A percentile compares a stretch with the other conserved stretches of the same genome.
Conservation (phyloP, 2,113 vertebrate genomes). For the Protobothrops flavoviridis region DNA sequence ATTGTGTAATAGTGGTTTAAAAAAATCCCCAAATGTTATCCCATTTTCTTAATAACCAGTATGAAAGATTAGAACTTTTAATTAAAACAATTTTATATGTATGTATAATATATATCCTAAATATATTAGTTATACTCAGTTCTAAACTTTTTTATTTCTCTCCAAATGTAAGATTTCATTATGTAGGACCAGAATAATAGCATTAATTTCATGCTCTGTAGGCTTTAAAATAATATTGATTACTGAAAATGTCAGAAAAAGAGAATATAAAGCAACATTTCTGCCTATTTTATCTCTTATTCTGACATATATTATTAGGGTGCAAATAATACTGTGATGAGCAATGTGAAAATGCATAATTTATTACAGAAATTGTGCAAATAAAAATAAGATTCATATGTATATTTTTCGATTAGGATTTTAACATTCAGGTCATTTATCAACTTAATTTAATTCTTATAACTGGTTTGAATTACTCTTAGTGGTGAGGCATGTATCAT, state of each 20-base stretch:
- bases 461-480: neutral
- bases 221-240: slow-evolving; percentile 9
- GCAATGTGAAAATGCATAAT: neutral
- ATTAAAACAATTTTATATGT: neutral
- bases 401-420: neutral
- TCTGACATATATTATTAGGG: neutral
- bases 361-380: neutral
- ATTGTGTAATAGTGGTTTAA: neutral
- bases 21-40: neutral
- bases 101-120: neutral
- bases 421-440: slow-evolving; percentile 16
- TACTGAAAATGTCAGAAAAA: slow-evolving; percentile 15
- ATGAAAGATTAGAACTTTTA: neutral
- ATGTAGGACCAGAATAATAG: slow-evolving; percentile 30
- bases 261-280: slow-evolving; percentile 4
- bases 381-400: neutral
- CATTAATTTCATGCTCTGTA: slow-evolving; percentile 20
- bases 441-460: neutral
- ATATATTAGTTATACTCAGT: neutral
- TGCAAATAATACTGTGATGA: neutral
- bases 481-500: neutral
- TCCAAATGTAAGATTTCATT: slow-evolving; percentile 32
- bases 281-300: neutral
- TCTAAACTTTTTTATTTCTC: neutral
- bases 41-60: neutral